Percentiles rank a stretch among this genome's conserved stretches.
phyloP scores from a whole-genome alignment of 2,888 invertebrate genomes.

The Muschampia staudingeri region DNA sequence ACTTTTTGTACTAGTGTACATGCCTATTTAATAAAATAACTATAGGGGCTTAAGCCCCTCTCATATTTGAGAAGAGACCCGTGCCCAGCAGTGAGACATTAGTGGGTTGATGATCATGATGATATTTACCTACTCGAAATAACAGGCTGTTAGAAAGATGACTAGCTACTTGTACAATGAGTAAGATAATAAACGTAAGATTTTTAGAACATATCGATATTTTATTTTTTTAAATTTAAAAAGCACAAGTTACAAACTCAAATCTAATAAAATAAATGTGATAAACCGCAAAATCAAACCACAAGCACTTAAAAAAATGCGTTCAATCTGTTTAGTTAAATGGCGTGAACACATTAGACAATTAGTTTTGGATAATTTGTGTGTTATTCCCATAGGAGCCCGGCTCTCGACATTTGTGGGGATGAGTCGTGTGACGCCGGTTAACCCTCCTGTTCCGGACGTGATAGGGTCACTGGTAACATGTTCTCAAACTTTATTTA shows the following conservation, averaged over 20 bases:
- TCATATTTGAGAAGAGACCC: no score
- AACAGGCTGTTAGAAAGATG: no score
- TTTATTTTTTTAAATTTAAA: no score
- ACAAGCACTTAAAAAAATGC: slow-evolving; percentile 52
- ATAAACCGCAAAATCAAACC: slow-evolving; percentile 38
- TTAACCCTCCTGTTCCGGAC: slow-evolving; percentile 72
- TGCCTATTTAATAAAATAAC: no score
- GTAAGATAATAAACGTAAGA: no score
- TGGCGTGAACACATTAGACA: slow-evolving; percentile 86
- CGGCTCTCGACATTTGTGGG: slow-evolving; percentile 61
- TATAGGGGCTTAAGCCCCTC: no score
- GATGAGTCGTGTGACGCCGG: slow-evolving; percentile 74
- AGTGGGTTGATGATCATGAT: no score
- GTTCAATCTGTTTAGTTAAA: slow-evolving; percentile 85
- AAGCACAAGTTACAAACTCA: not conserved
- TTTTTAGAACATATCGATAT: no score
- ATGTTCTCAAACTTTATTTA: slow-evolving; percentile 6
- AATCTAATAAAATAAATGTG: slow-evolving; percentile 20
- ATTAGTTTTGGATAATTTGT: slow-evolving; percentile 88
- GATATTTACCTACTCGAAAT: no score
- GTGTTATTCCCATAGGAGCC: slow-evolving; percentile 87
- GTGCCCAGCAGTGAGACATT: no score
- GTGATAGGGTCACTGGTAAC: not conserved
- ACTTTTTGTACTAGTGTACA: no score
- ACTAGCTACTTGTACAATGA: no score